Evolutionary conservation across 2,888 invertebrate genomes (phyloP).

Genomic region (Ferrisia virgata): DNA sequence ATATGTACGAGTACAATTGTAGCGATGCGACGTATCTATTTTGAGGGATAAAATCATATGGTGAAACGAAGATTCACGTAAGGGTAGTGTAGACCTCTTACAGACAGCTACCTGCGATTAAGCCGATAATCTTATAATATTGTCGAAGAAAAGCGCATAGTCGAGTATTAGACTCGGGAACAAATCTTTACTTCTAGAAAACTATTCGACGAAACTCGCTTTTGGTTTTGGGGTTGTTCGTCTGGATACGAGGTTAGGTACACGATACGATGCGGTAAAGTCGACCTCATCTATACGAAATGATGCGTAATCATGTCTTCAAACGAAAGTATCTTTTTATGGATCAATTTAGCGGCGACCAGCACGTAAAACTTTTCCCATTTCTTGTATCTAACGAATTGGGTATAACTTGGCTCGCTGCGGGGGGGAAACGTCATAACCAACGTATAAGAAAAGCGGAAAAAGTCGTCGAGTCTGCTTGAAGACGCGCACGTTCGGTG

Average conservation of each 20-base stretch:
- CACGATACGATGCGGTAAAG: neutral
- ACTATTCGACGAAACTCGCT: neutral
- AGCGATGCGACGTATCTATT: neutral
- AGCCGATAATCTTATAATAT: neutral
- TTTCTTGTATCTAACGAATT: neutral
- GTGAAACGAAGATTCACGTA: neutral
- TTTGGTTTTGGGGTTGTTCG: neutral
- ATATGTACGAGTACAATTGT: too few relatives aligned
- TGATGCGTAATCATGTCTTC: slow-evolving; percentile 5
- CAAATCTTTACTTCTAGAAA: neutral
- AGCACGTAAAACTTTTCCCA: slow-evolving; percentile 25
- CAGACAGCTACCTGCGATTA: neutral
- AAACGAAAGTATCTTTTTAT: slow-evolving; percentile 21
- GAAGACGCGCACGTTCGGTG: neutral
- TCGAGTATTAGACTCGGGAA: neutral
- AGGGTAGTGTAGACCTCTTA: neutral
- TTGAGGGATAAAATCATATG: neutral
- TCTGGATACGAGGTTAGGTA: too few relatives aligned
- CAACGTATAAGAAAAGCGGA: neutral
- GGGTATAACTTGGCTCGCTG: neutral
- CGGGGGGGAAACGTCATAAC: neutral
- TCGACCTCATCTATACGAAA: neutral
- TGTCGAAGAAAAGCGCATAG: neutral
- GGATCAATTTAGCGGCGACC: slow-evolving; percentile 5
- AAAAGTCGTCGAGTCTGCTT: neutral